A percentile compares a stretch with the other conserved stretches of the same genome.
phyloP scores from a whole-genome alignment of 92 coral and sea anemone species.

The Hydrozoanthus gracilis region DNA sequence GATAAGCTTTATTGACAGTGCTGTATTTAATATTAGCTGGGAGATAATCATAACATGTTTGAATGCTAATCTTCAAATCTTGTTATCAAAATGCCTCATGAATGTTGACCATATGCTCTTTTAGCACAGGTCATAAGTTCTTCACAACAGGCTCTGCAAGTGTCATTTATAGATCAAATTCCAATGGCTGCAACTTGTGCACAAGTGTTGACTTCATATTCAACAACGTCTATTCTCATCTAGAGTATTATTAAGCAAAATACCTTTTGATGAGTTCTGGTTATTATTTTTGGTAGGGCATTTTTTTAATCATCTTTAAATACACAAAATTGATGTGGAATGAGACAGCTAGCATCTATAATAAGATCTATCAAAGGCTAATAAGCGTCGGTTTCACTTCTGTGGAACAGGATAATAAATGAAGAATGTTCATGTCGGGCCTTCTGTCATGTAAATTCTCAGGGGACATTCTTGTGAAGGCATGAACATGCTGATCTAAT shows the following conservation, averaged over 20 bases:
- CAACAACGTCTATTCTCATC: background rate
- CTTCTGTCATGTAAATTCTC: background rate
- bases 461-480: background rate
- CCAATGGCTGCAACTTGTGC: background rate
- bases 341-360: background rate
- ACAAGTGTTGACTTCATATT: background rate
- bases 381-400: background rate
- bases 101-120: background rate
- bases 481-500: no score
- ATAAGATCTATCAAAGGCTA: conserved; percentile 8
- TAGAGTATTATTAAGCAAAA: background rate
- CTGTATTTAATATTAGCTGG: conserved; percentile 13
- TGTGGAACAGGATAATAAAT: background rate
- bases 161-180: background rate
- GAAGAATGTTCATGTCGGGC: background rate
- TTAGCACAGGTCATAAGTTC: background rate
- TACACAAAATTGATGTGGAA: background rate
- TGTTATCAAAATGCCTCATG: conserved; percentile 19
- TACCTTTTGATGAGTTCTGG: background rate
- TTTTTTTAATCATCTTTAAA: background rate
- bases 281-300: background rate
- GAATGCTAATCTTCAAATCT: conserved; percentile 7
- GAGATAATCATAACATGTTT: background rate
- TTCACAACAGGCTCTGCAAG: background rate
- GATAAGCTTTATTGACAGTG: background rate